Conservation (phyloP, 2,113 vertebrate genomes). For the Seriola rivoliana region DNA sequence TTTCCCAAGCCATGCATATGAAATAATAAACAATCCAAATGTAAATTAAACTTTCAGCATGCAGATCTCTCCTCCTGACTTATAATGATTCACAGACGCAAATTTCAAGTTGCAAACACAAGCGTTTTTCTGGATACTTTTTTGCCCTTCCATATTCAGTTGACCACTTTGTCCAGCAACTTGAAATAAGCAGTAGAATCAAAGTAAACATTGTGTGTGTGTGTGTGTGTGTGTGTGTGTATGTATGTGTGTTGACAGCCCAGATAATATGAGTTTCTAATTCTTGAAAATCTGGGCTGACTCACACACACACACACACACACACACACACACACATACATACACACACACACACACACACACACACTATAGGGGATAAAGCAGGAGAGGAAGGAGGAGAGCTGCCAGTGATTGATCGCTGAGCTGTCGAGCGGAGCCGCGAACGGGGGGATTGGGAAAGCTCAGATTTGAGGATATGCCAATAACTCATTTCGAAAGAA, state of each 20-base stretch:
- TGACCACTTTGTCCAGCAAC: slow-evolving; percentile 40
- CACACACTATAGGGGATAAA: slow-evolving; percentile 56
- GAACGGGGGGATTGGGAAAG: slow-evolving; percentile 65
- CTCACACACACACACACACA: slow-evolving; percentile 46
- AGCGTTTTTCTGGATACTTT: slow-evolving; percentile 5
- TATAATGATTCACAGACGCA: slow-evolving; percentile 34
- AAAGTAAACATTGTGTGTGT: slow-evolving; percentile 57
- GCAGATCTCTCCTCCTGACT: slow-evolving; percentile 31
- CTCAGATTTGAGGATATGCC: slow-evolving; percentile 74
- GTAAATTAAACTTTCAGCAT: slow-evolving; percentile 50
- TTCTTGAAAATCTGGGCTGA: slow-evolving; percentile 70
- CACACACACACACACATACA: background rate
- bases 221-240: no score
- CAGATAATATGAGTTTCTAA: slow-evolving; percentile 63
- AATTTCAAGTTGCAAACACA: slow-evolving; percentile 38
- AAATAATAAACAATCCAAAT: slow-evolving; percentile 68
- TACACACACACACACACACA: background rate
- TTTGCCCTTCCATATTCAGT: background rate
- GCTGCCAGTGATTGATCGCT: slow-evolving; percentile 77
- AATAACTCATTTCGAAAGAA: slow-evolving; percentile 73
- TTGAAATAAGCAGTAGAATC: slow-evolving; percentile 34
- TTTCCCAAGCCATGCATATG: slow-evolving; percentile 18
- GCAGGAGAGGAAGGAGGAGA: slow-evolving; percentile 57
- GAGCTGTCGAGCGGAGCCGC: slow-evolving; percentile 64
- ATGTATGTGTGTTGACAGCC: slow-evolving; percentile 31